Percentiles rank a stretch among this genome's conserved stretches.
phyloP scores from a whole-genome alignment of 1,140 invertebrate species.

The Trachymyrmex cornetzi region DNA sequence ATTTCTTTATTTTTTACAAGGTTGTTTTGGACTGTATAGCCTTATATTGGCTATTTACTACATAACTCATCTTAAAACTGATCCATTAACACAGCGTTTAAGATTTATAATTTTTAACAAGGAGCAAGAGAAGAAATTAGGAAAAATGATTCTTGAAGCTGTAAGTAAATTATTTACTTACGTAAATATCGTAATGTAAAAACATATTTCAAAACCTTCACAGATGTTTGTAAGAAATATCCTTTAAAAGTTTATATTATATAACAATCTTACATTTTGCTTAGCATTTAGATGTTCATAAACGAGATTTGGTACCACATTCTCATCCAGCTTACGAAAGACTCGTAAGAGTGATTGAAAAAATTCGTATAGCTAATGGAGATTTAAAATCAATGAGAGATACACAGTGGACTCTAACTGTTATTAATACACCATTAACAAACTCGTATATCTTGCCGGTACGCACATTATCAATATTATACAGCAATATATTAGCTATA shows the following conservation, averaged over 20 bases:
- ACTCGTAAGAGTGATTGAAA: conserved; percentile 81
- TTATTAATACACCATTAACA: conserved; percentile 83
- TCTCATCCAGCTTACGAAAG: conserved; percentile 77
- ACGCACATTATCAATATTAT: conserved; percentile 55
- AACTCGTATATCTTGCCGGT: conserved; percentile 89
- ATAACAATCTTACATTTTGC: conserved; percentile 25
- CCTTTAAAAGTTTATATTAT: conserved; percentile 1
- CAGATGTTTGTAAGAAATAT: not conserved
- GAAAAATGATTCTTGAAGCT: conserved; percentile 74
- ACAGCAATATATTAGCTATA: not conserved
- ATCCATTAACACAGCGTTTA: conserved; percentile 87
- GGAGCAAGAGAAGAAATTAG: conserved; percentile 85
- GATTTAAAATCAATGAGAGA: conserved; percentile 84
- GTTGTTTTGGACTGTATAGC: conserved; percentile 71
- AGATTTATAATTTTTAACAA: conserved; percentile 87
- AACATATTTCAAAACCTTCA: not conserved
- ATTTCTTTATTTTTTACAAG: conserved; percentile 65
- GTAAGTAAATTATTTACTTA: conserved; percentile 61
- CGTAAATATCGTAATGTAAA: not conserved
- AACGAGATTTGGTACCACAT: conserved; percentile 81
- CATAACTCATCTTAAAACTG: conserved; percentile 85
- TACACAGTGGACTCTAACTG: conserved; percentile 86
- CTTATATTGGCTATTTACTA: conserved; percentile 83
- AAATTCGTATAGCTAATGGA: conserved; percentile 85
- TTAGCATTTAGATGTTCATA: conserved; percentile 76